Evolutionary conservation across 2,888 invertebrate genomes (phyloP).

Genomic region (Agrilus cyanescens): DNA sequence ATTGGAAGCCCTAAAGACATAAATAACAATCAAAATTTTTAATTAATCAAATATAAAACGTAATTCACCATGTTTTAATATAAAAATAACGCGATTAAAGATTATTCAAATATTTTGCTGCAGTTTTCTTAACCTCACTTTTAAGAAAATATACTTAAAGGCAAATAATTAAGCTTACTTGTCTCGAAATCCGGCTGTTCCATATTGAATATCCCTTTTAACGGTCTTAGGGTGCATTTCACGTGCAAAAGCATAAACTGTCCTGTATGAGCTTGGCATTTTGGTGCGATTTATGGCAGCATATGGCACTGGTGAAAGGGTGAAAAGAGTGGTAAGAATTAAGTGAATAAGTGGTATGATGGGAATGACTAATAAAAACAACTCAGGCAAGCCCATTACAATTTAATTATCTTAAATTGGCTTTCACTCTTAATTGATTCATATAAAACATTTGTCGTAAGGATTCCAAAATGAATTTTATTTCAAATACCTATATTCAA

Average conservation of each 20-base stretch:
- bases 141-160: too few relatives aligned
- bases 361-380: constrained; percentile 12
- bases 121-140: too few relatives aligned
- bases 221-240: constrained; percentile 64
- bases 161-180: constrained; percentile 42
- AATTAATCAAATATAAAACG: too few relatives aligned
- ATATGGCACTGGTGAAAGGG: constrained; percentile 1
- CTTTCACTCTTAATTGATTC: too few relatives aligned
- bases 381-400: constrained; percentile 3
- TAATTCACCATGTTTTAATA: too few relatives aligned
- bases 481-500: too few relatives aligned
- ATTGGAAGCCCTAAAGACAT: constrained; percentile 58
- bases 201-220: constrained; percentile 60
- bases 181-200: constrained; percentile 76
- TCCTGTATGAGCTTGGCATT: constrained; percentile 32
- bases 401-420: too few relatives aligned
- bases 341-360: neutral
- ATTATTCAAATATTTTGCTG: too few relatives aligned
- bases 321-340: constrained; percentile 5
- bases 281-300: constrained; percentile 3
- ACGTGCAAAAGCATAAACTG: constrained; percentile 65
- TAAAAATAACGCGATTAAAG: too few relatives aligned
- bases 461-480: too few relatives aligned
- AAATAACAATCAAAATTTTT: constrained; percentile 6
- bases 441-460: too few relatives aligned